A percentile compares a stretch with the other conserved stretches of the same genome.
Evolutionary conservation across 2,888 invertebrate genomes (phyloP).

Genomic region (Sarcophaga rosellei): DNA sequence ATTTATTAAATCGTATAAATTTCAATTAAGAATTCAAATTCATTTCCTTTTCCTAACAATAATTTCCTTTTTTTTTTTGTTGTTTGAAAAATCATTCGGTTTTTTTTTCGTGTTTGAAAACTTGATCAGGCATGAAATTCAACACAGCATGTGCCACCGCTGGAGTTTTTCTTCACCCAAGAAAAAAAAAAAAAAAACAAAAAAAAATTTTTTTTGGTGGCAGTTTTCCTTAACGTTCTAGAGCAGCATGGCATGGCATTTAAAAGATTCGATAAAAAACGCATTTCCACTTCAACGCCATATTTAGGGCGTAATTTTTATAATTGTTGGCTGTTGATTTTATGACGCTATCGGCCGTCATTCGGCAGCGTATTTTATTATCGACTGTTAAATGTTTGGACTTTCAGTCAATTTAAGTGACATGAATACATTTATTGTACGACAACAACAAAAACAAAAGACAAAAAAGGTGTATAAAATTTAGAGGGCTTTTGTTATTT

Average conservation of each 20-base stretch:
- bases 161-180: neutral
- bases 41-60: conserved; percentile 47
- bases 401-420: conserved; percentile 12
- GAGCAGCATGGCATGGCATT: conserved; percentile 5
- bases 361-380: neutral
- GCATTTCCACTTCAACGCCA: conserved; percentile 68
- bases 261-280: conserved; percentile 46
- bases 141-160: conserved; percentile 58
- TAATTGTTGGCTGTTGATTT: conserved; percentile 57
- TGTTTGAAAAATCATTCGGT: conserved; percentile 5
- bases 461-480: conserved; percentile 42
- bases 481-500: conserved; percentile 21
- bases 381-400: conserved; percentile 29
- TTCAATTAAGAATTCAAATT: conserved; percentile 42
- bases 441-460: neutral
- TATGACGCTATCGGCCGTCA: conserved; percentile 26
- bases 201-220: neutral
- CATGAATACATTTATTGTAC: conserved; percentile 2
- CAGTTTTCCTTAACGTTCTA: neutral
- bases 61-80: neutral
- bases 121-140: conserved; percentile 61
- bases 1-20: conserved; percentile 57
- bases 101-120: neutral
- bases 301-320: conserved; percentile 64
- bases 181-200: neutral